Conservation (phyloP, 2,113 vertebrate species). For the Bucco capensis region DNA sequence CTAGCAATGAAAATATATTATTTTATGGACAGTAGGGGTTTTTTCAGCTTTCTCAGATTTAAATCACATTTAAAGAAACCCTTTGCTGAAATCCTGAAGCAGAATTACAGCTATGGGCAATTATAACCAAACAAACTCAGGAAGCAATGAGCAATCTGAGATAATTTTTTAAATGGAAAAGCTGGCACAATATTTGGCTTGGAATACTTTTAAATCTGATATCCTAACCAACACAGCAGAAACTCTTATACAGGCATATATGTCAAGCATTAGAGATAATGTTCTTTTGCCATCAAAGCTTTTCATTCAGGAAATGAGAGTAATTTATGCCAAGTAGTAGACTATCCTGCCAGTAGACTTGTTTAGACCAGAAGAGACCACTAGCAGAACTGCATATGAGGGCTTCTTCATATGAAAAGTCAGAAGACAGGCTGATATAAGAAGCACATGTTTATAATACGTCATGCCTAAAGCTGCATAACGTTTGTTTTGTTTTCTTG, state of each 20-base stretch:
- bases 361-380: neutral
- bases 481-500: neutral
- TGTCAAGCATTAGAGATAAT: neutral
- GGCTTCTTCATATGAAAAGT: neutral
- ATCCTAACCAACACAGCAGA: slow-evolving; percentile 17
- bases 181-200: neutral
- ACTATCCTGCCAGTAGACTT: neutral
- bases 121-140: neutral
- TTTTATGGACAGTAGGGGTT: neutral
- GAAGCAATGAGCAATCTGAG: neutral
- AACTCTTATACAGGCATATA: neutral
- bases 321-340: neutral
- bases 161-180: slow-evolving; percentile 21
- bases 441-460: neutral
- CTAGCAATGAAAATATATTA: neutral
- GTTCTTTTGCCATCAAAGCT: neutral
- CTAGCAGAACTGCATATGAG: neutral
- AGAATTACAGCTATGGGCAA: neutral
- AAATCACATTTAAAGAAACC: neutral
- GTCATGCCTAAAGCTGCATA: neutral
- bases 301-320: neutral
- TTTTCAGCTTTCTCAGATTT: neutral
- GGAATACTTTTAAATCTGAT: neutral
- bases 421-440: neutral
- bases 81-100: neutral